phyloP scores from a whole-genome alignment of 2,113 vertebrate species.

The Lethenteron reissneri region DNA sequence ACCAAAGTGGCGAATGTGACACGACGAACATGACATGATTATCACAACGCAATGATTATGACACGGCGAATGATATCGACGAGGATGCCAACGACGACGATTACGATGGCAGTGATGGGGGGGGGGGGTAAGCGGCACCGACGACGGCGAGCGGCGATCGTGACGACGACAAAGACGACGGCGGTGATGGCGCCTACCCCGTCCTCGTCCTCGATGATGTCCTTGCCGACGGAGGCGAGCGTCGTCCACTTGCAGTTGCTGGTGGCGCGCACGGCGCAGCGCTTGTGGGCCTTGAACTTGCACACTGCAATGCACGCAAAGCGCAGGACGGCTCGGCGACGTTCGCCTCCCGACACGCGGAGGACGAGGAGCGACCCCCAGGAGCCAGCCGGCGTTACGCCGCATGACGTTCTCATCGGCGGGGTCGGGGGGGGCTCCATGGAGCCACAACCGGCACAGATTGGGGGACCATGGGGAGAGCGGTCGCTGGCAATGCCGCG shows the following conservation, averaged over 20 bases:
- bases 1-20: background rate
- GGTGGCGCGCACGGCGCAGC: conserved; percentile 73
- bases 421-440: too few species aligned
- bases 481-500: too few species aligned
- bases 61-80: background rate
- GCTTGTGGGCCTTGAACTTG: conserved; percentile 89
- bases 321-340: conserved; percentile 5
- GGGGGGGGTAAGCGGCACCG: background rate
- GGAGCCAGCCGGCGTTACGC: too few species aligned
- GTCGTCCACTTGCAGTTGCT: conserved; percentile 98
- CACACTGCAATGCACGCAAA: conserved; percentile 36
- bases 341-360: too few species aligned
- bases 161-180: too few species aligned
- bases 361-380: too few species aligned
- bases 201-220: conserved; percentile 89
- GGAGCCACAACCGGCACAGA: too few species aligned
- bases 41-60: background rate
- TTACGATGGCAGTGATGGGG: background rate
- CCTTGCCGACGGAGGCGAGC: conserved; percentile 74
- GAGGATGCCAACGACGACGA: too few species aligned
- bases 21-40: background rate
- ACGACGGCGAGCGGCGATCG: background rate
- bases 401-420: too few species aligned
- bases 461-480: too few species aligned
- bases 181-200: conserved; percentile 34